These are phyloP conservation scores for Oncorhynchus masou DNA, from an alignment of 2,113 vertebrate genomes.

Conservation along the genomic window DNA sequence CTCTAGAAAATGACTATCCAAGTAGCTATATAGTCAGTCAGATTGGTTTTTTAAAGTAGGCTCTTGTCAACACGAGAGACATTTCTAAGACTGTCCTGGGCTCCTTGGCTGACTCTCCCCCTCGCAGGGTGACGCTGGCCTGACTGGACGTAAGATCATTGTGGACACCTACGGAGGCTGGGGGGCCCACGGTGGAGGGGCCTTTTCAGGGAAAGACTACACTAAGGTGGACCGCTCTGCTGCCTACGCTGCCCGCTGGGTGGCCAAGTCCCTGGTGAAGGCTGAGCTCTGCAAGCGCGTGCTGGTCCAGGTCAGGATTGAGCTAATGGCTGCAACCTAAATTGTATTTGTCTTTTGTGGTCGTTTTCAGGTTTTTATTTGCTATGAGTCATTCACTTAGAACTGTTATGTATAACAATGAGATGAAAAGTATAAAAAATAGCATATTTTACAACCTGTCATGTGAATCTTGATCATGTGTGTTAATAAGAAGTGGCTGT, in stretches of 20 bases:
- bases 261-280: conserved; percentile 93
- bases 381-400: no score
- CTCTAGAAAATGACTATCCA: no score
- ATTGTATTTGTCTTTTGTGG: no score
- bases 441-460: no score
- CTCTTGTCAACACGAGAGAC: no score
- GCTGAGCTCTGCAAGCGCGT: conserved; percentile 90
- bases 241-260: conserved; percentile 94
- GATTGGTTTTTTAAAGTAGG: no score
- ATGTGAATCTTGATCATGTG: no score
- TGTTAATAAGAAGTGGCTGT: background rate
- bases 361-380: no score
- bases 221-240: conserved; percentile 96
- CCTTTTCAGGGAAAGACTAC: conserved; percentile 97
- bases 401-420: no score
- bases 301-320: conserved; percentile 81
- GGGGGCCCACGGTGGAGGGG: conserved; percentile 95
- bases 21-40: no score
- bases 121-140: conserved; percentile 88
- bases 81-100: background rate
- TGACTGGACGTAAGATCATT: conserved; percentile 94
- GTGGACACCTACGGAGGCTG: conserved; percentile 95
- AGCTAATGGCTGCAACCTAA: no score
- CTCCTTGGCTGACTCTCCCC: background rate
- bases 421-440: no score